These are phyloP conservation scores for Nannobrachium achirus DNA, from an alignment of 2,113 vertebrate genomes.

Conservation along the genomic window DNA sequence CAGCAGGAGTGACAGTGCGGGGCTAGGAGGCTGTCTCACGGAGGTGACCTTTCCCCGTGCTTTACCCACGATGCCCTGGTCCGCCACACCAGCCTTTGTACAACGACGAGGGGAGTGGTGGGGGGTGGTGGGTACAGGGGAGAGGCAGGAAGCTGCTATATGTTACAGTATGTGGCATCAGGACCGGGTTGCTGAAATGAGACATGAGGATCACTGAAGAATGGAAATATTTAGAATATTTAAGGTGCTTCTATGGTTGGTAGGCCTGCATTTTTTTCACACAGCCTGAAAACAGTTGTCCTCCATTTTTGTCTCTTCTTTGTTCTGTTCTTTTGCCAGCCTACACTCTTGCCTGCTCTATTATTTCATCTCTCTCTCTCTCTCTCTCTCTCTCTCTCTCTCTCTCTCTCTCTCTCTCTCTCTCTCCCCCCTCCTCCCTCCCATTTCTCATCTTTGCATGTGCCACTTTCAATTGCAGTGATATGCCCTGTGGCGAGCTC, in stretches of 20 bases:
- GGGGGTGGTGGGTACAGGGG: no score
- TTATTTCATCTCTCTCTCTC: constrained; percentile 67
- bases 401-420: constrained; percentile 10
- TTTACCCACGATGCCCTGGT: constrained; percentile 44
- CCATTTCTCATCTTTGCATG: constrained; percentile 79
- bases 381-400: constrained; percentile 47
- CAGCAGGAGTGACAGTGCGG: constrained; percentile 74
- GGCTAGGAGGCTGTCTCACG: constrained; percentile 47
- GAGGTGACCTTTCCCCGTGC: constrained; percentile 76
- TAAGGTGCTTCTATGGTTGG: constrained; percentile 42
- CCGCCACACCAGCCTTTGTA: constrained; percentile 39
- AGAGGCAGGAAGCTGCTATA: not conserved
- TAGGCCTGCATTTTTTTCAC: constrained; percentile 52
- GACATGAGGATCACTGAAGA: constrained; percentile 27
- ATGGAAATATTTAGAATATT: constrained; percentile 41
- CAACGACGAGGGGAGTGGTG: constrained; percentile 13
- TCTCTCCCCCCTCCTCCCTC: constrained; percentile 44
- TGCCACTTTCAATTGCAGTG: constrained; percentile 83
- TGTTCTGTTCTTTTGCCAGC: constrained; percentile 57
- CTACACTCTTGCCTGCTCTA: constrained; percentile 62
- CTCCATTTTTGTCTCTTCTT: constrained; percentile 55
- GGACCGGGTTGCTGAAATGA: constrained; percentile 50
- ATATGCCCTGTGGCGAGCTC: constrained; percentile 79
- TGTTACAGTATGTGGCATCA: constrained; percentile 41
- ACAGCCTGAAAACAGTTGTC: constrained; percentile 53